Base-by-base conservation (phyloP, 2,888 invertebrate genomes). In the Torymus auratus region DNA sequence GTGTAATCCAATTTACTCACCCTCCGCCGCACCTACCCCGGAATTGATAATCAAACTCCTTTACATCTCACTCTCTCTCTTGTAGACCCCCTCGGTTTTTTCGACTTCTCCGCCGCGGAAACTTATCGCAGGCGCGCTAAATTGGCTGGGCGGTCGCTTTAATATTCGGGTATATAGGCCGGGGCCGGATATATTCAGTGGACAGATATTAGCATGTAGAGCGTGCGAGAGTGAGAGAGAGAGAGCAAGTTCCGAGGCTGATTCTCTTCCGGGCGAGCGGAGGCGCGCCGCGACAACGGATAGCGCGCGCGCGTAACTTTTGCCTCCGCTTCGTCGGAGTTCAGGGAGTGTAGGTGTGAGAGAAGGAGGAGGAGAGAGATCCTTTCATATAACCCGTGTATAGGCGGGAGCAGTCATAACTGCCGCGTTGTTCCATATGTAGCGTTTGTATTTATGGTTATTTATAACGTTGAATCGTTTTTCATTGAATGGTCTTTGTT, bases 151-250 rank as follows among this genome's bases (percentile, higher is more conserved):
- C 5, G 13, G 23, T 28, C 53, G 65, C 10, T 88, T 87, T 87
- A 87, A 88, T 88, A 88, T 88, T 88, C 86, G 80, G 78, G 77
- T 41, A 41, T 41, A 41, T 41, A 41, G 83, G 62, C 83, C 84
- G 81, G 50, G 13, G 41, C 0, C 50, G 85, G 56, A 86, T 85
- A 86, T 88, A 88, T 87, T 87, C 86, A 83, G 85, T 86, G 87
- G 86, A 87, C 86, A 85, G 86, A 86, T 86, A 88, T 88, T 87
- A 88, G 86, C 86, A 88, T 86, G 85, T 85, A 86, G 84, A 86
- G 83, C 85, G 41, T 5, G 41, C 41, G 28, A 28, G 28, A 5
- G 28, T 7, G 41, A 82, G 76, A 71, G 81, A 73, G 68, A 58
- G 56, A 55, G 82, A 84, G 80, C 78, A 86, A 86, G 84, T 87